Percentiles rank a stretch among this genome's conserved stretches.
Evolutionary conservation across 1,140 invertebrate genomes (phyloP).

Genomic region (Atta texana): DNA sequence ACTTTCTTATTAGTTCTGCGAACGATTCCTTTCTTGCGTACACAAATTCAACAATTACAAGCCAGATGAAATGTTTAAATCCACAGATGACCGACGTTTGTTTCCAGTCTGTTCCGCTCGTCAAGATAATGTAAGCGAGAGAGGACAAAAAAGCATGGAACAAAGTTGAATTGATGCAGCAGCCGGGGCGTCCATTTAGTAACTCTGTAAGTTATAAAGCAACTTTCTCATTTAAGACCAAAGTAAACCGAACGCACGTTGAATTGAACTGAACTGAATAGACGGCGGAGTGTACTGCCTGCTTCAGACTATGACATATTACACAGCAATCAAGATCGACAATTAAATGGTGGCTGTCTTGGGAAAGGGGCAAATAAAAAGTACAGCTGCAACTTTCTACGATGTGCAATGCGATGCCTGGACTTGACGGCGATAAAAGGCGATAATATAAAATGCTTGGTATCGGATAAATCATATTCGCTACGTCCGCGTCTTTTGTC

Average conservation of each 20-base stretch:
- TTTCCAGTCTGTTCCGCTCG: constrained; percentile 2
- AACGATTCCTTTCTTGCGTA: background rate
- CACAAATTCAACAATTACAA: background rate
- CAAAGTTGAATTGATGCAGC: constrained; percentile 25
- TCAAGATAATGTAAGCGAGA: constrained; percentile 37
- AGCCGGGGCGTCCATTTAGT: constrained; percentile 13
- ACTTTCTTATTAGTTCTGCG: background rate
- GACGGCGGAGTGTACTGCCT: background rate
- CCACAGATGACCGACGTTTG: background rate
- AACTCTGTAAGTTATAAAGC: constrained; percentile 49
- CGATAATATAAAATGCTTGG: background rate
- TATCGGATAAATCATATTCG: constrained; percentile 43
- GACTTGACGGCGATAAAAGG: background rate
- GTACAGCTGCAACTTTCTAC: constrained; percentile 13
- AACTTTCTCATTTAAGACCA: constrained; percentile 46
- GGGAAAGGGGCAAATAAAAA: constrained; percentile 2
- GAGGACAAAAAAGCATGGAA: constrained; percentile 17
- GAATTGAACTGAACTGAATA: background rate
- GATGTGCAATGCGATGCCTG: background rate
- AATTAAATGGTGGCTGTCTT: constrained; percentile 28
- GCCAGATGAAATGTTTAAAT: background rate
- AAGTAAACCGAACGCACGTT: background rate
- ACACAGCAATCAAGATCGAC: constrained; percentile 8
- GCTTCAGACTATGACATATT: constrained; percentile 23
- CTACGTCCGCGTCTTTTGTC: background rate